Evolutionary conservation across 2,888 invertebrate genomes (phyloP), one percentile per base, ranked within the genome.

Genomic region (Leuctra nigra): DNA sequence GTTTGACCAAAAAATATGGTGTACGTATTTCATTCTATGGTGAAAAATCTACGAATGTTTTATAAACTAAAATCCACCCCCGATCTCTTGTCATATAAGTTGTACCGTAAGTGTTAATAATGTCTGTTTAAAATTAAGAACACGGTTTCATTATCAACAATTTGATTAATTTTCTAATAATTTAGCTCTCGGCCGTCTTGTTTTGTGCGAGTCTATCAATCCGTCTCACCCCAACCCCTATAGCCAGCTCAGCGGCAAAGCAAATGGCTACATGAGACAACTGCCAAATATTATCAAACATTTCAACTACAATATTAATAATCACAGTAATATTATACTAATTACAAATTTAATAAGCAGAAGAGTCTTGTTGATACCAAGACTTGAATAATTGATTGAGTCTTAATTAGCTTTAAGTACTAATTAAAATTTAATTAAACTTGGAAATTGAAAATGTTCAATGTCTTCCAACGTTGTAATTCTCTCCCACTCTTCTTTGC

Each of bases 371-470:
- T 56, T 59, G 59, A 57, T 61, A 58, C 55, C 46, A 33, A 53
- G 58, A 59, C 57, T 59, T 59, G 58, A 60, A 60, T 63, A 63
- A 63, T 61, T 62, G 62, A 63, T 61, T 60, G 62, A 61, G 59
- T 62, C 61, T 61, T 62, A 63, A 63, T 63, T 63, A 62, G 61
- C 58, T 58, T 52, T 60, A 61, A 62, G 61, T 61, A 61, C 61
- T 63, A 63, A 63, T 63, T 63, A 63, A 62, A 62, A 62, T 62
- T 61, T 63, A 62, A 63, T 63, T 63, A 63, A 62, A 61, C 58
- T 61, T 58, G 57, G 60, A 62, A 62, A 61, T 61, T 61, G 59
- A 57, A 62, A 61, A 61, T 59, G 60, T 61, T 46, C 53, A 41
- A 50, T 55, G 55, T 58, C 39, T 60, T 57, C 53, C 54, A 56